phyloP scores from a whole-genome alignment of 2,888 invertebrate genomes.

The Patella depressa region DNA sequence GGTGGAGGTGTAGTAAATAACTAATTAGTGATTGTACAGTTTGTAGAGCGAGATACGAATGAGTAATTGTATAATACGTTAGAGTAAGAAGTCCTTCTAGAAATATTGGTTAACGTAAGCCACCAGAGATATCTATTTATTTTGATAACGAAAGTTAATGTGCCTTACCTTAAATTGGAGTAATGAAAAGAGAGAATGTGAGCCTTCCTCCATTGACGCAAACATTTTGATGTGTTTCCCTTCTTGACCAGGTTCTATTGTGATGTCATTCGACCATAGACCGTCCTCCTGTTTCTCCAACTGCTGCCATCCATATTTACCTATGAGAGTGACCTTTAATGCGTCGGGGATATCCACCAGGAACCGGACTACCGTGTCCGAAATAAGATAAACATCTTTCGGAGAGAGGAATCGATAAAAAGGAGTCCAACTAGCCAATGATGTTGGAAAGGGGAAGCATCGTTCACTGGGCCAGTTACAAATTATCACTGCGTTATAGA shows the following conservation, averaged over 20 bases:
- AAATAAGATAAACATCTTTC: constrained; percentile 9
- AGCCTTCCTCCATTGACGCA: constrained; percentile 14
- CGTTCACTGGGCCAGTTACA: constrained; percentile 19
- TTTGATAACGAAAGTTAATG: too few species aligned
- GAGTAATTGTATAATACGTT: too few species aligned
- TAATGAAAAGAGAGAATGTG: not conserved
- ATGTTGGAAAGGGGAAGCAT: constrained; percentile 11
- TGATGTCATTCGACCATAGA: constrained; percentile 15
- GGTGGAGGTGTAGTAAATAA: too few species aligned
- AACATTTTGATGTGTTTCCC: constrained; percentile 10
- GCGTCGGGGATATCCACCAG: constrained; percentile 15
- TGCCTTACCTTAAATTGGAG: constrained; percentile 17
- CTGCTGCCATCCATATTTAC: constrained; percentile 16
- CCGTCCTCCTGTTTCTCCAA: constrained; percentile 13
- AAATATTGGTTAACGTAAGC: too few species aligned
- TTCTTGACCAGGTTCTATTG: constrained; percentile 15
- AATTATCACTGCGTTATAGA: constrained; percentile 16
- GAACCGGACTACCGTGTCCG: constrained; percentile 12
- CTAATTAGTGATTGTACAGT: too few species aligned
- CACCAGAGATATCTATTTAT: too few species aligned
- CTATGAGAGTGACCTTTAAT: constrained; percentile 15
- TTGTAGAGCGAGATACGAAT: too few species aligned
- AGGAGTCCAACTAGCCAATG: constrained; percentile 7
- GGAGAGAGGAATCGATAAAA: constrained; percentile 12
- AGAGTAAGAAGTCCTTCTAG: too few species aligned